Percentiles rank a stretch among this genome's conserved stretches.
Conservation (phyloP, 2,888 invertebrate species). For the Chloroclysta siterata region DNA sequence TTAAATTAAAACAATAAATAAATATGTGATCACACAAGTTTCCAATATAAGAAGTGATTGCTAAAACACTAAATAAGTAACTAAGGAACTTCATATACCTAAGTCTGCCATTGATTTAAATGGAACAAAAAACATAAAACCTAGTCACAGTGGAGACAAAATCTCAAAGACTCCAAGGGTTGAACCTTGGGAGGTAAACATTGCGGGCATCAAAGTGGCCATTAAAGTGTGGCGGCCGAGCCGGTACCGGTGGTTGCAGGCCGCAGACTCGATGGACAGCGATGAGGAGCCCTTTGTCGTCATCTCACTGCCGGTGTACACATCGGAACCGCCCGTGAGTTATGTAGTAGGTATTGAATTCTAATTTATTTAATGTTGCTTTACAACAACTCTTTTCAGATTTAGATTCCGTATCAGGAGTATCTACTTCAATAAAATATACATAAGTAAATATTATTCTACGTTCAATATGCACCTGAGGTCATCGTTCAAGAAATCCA, state of each 20-base stretch:
- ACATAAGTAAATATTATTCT: no score
- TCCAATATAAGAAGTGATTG: neutral
- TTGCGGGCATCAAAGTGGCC: conserved; percentile 35
- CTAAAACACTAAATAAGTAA: neutral
- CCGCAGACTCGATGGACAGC: conserved; percentile 83
- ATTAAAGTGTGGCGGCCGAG: conserved; percentile 78
- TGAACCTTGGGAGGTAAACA: conserved; percentile 8
- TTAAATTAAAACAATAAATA: no score
- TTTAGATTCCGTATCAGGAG: no score
- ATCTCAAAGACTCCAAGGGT: conserved; percentile 17
- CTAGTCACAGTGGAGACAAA: conserved; percentile 9
- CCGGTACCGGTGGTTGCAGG: conserved; percentile 75
- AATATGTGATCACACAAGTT: neutral
- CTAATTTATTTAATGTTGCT: neutral
- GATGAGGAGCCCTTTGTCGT: conserved; percentile 89
- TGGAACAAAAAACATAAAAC: neutral
- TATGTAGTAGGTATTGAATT: conserved; percentile 3
- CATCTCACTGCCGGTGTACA: conserved; percentile 87
- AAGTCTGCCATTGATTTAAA: neutral
- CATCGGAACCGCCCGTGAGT: conserved; percentile 77
- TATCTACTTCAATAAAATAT: no score
- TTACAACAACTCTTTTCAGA: neutral
- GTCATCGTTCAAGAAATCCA: no score
- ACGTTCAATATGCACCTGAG: no score
- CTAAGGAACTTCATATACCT: neutral